phyloP scores from a whole-genome alignment of 1,140 invertebrate species.

The Drosophila takahashii region DNA sequence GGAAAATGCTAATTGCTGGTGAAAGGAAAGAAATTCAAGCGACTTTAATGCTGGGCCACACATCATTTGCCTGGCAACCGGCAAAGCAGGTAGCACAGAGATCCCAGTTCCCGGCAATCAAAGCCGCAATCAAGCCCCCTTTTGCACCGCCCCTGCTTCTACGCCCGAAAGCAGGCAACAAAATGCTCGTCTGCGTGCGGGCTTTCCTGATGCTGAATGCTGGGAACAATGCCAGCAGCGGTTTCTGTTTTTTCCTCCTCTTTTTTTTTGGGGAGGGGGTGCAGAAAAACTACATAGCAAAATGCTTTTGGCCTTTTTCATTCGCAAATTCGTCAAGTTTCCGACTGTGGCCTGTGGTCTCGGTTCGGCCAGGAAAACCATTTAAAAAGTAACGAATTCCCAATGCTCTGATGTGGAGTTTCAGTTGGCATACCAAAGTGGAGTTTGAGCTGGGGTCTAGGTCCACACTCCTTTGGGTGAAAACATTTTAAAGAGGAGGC shows the following conservation, averaged over 20 bases:
- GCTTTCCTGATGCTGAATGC: slow-evolving; percentile 41
- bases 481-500: slow-evolving; percentile 15
- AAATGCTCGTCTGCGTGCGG: slow-evolving; percentile 59
- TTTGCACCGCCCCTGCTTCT: not conserved
- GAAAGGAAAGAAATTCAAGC: slow-evolving; percentile 58
- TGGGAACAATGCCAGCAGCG: slow-evolving; percentile 63
- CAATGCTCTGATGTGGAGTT: slow-evolving; percentile 37
- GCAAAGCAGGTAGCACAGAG: slow-evolving; percentile 55
- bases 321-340: slow-evolving; percentile 31
- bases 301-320: slow-evolving; percentile 53
- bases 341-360: slow-evolving; percentile 34
- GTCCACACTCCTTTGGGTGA: slow-evolving; percentile 2
- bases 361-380: slow-evolving; percentile 5
- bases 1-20: slow-evolving; percentile 70
- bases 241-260: slow-evolving; percentile 15
- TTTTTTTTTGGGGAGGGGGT: not conserved
- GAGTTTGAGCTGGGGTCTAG: not conserved
- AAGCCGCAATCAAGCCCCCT: slow-evolving; percentile 38
- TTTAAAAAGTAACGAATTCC: slow-evolving; percentile 35
- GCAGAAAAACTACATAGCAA: slow-evolving; percentile 26
- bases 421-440: not conserved
- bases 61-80: slow-evolving; percentile 67
- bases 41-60: slow-evolving; percentile 61
- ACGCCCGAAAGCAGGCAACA: slow-evolving; percentile 53
- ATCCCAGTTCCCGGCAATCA: slow-evolving; percentile 46